Evolutionary conservation across 2,797 vertebrate species (phyloP).

Genomic region (Melanotaenia pygmaea): DNA sequence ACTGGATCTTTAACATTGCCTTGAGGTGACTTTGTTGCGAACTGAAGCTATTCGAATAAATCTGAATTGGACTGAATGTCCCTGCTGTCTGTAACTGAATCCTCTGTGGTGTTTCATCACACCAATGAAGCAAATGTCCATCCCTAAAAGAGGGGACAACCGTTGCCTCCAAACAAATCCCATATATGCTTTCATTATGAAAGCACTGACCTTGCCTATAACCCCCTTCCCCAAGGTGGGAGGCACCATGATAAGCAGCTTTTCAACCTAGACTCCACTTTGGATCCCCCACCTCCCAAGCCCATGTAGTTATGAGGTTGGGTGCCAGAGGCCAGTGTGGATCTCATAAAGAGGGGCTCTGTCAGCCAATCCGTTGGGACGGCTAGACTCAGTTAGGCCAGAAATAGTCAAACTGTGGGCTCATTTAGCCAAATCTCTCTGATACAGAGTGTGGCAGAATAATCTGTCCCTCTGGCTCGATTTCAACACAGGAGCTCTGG

Average conservation of each 20-base stretch:
- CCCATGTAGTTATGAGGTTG: conserved; percentile 48
- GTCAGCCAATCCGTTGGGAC: conserved; percentile 47
- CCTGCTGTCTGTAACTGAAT: neutral
- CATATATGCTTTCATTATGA: conserved; percentile 42
- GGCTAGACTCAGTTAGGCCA: conserved; percentile 31
- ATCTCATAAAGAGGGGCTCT: conserved; percentile 59
- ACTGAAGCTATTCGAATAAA: too few relatives aligned
- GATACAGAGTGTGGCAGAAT: conserved; percentile 42
- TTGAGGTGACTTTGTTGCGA: too few relatives aligned
- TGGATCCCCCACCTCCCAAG: conserved; percentile 15
- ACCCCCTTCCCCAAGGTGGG: conserved; percentile 18
- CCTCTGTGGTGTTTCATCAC: neutral
- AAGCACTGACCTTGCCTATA: conserved; percentile 48
- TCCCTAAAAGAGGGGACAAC: conserved; percentile 16
- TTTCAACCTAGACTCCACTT: conserved; percentile 42
- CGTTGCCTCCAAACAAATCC: conserved; percentile 49
- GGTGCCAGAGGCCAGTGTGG: conserved; percentile 60
- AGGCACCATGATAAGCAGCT: conserved; percentile 54
- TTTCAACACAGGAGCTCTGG: conserved; percentile 51
- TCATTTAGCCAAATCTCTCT: conserved; percentile 32
- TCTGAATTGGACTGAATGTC: too few relatives aligned
- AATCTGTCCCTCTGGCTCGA: conserved; percentile 51
- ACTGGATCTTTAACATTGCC: too few relatives aligned
- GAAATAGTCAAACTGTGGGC: conserved; percentile 47
- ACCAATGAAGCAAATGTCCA: neutral